Base-by-base conservation (phyloP, 2,888 invertebrate species). In the Cryptocephalus moraei region DNA sequence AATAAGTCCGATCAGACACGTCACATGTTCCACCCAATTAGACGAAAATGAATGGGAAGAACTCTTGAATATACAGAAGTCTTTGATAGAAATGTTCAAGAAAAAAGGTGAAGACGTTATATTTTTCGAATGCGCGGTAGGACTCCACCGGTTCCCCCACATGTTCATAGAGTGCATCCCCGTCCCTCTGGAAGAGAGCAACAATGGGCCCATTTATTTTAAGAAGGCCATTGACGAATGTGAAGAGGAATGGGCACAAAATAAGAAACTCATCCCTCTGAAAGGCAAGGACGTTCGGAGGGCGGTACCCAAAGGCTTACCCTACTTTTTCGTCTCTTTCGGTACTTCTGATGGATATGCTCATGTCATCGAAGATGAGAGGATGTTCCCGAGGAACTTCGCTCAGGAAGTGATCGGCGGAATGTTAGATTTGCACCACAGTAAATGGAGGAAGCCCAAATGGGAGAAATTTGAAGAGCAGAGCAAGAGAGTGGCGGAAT, bases 181-280 rank as follows among this genome's bases (percentile, higher is more conserved):
- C 0, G 60, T 94, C 50, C 84, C 86, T 4, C 78, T 79, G 59
- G 89, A 91, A 68, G 77, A 82, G 12, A 92, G 91, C 1, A 91
- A 93, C 60, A 74, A 86, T 72, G 91, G 92, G 4, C 91, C 95
- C 0, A 93, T 97, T 62, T 97, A 94, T 71, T 97, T 97, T 69
- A 95, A 95, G 78, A 99, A 99, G 77, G 96, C 95, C 0, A 82
- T 99, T 48, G 78, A 90, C 60, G 97, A 99, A 68, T 91, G 91
- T 54, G 97, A 95, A 71, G 79, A 81, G 12, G 95, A 96, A 71
- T 99, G 96, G 95, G 80, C 91, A 4, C 84, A 86, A 62, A 99
- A 99, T 67, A 94, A 92, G 66, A 96, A 97, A 74, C 65, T 93
- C 33, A 77, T 92, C 1, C 81, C 86, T 43, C 69, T 91, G 4